Percentiles rank a stretch among this genome's conserved stretches.
phyloP scores from a whole-genome alignment of 2,797 vertebrate species.

The Clarias platycephalus region DNA sequence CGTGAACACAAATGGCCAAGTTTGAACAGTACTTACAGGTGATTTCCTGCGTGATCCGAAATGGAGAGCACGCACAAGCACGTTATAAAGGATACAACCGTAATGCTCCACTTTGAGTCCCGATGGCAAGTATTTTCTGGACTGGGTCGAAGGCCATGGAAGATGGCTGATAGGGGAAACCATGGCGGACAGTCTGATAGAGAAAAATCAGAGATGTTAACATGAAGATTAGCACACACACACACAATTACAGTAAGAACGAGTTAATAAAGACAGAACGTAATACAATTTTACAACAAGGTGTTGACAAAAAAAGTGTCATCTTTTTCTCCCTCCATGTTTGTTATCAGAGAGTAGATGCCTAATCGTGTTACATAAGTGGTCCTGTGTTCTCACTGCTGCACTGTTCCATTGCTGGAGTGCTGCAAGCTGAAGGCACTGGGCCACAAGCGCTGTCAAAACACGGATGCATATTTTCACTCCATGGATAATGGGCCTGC shows the following conservation, averaged over 20 bases:
- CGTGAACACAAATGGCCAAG: slow-evolving; percentile 1
- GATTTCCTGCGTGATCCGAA: slow-evolving; percentile 28
- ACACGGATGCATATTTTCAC: neutral
- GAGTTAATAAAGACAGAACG: neutral
- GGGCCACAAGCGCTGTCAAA: slow-evolving; percentile 36
- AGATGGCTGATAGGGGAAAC: slow-evolving; percentile 96
- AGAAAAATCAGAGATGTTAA: neutral
- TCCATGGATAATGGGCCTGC: neutral
- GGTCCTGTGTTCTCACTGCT: slow-evolving; percentile 69
- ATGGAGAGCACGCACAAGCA: slow-evolving; percentile 2
- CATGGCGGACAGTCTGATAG: slow-evolving; percentile 92
- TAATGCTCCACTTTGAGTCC: slow-evolving; percentile 92
- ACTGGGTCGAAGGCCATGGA: slow-evolving; percentile 98
- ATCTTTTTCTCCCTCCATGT: slow-evolving; percentile 39
- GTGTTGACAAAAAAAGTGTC: slow-evolving; percentile 11
- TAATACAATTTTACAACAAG: neutral
- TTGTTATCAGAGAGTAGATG: slow-evolving; percentile 54
- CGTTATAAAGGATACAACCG: slow-evolving; percentile 93
- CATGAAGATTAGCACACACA: too few species aligned
- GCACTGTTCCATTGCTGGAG: slow-evolving; percentile 39
- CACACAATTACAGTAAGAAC: neutral
- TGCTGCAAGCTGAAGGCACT: slow-evolving; percentile 32
- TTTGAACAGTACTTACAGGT: slow-evolving; percentile 44
- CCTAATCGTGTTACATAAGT: slow-evolving; percentile 75
- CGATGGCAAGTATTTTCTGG: slow-evolving; percentile 96